These are phyloP conservation scores for Vespertilio murinus DNA, from an alignment of 2,797 vertebrate species.

Conservation along the genomic window DNA sequence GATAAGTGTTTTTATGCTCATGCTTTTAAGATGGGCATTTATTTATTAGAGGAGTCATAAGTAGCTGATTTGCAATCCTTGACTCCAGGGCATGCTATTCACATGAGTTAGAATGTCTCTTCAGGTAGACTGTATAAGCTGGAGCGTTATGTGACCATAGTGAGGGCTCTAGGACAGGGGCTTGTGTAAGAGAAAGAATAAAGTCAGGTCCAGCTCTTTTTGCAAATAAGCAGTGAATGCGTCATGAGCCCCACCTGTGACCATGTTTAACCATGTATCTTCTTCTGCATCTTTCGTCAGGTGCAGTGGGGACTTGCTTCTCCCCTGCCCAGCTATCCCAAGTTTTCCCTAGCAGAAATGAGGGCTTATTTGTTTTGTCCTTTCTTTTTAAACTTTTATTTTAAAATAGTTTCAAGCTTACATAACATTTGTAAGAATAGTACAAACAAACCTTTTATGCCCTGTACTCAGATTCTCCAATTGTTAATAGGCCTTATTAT, in stretches of 20 bases:
- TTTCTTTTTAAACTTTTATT: not conserved
- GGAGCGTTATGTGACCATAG: not conserved
- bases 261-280: accelerated
- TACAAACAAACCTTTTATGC: not conserved
- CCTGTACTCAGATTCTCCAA: not conserved
- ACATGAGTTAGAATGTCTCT: not conserved
- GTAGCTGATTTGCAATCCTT: not conserved
- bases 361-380: not conserved
- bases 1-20: not conserved
- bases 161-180: not conserved
- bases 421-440: not conserved
- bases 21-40: not conserved
- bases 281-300: not conserved
- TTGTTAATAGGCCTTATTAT: not conserved
- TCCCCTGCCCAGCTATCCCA: not conserved
- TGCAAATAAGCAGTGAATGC: not conserved
- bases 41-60: not conserved
- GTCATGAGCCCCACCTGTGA: not conserved
- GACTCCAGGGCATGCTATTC: not conserved
- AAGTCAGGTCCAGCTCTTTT: not conserved
- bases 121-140: not conserved
- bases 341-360: not conserved
- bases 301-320: not conserved
- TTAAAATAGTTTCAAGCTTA: not conserved
- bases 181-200: not conserved